These are phyloP conservation scores for Poeciliopsis infans DNA, from an alignment of 2,797 vertebrate genomes.

Conservation along the genomic window DNA sequence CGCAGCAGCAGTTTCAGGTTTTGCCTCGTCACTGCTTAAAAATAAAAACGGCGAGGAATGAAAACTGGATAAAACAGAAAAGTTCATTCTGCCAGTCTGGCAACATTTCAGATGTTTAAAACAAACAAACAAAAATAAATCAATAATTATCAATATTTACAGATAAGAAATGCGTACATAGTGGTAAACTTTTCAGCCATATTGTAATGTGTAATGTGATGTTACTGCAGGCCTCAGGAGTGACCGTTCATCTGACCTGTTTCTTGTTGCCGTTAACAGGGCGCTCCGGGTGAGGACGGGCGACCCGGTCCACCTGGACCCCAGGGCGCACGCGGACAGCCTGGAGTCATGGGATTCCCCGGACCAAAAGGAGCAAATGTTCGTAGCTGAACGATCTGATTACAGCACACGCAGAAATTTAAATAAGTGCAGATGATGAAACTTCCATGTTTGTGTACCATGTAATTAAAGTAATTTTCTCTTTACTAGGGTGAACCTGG, in stretches of 20 bases:
- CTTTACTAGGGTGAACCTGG: slow-evolving; percentile 89
- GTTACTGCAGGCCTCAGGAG: not conserved
- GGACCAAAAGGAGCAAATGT: slow-evolving; percentile 97
- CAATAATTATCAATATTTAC: too few relatives aligned
- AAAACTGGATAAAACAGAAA: too few relatives aligned
- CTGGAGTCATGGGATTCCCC: slow-evolving; percentile 99
- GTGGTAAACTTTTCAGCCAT: too few relatives aligned
- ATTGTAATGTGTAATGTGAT: not conserved
- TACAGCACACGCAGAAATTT: not conserved
- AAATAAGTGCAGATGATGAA: not conserved
- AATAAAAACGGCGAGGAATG: too few relatives aligned
- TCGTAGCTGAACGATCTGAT: slow-evolving; percentile 58
- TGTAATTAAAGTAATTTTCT: slow-evolving; percentile 14
- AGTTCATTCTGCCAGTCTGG: too few relatives aligned
- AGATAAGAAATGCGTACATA: too few relatives aligned
- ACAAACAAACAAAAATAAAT: too few relatives aligned
- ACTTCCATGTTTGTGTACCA: not conserved
- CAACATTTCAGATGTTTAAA: too few relatives aligned
- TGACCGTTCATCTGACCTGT: slow-evolving; percentile 4
- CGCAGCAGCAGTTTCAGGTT: too few relatives aligned
- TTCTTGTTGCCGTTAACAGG: slow-evolving; percentile 76
- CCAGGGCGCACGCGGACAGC: slow-evolving; percentile 92
- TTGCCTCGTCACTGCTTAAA: too few relatives aligned
- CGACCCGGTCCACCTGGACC: slow-evolving; percentile 95
- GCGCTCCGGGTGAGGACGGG: slow-evolving; percentile 92